These are phyloP conservation scores for Cyprinella venusta DNA, from an alignment of 2,797 vertebrate species.

Conservation along the genomic window DNA sequence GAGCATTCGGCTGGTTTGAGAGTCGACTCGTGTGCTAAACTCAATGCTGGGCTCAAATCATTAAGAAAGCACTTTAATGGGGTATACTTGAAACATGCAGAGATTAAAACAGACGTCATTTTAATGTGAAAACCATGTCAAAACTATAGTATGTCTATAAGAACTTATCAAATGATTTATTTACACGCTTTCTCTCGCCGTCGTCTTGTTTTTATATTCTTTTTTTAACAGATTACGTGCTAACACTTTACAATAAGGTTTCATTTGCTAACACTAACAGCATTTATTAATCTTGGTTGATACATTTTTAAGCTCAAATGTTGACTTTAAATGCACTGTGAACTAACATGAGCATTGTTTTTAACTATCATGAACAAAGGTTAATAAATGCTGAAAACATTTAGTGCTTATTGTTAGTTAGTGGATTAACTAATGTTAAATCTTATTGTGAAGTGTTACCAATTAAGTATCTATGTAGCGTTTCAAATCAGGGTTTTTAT, in stretches of 20 bases:
- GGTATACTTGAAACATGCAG: conserved; percentile 42
- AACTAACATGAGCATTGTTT: background rate
- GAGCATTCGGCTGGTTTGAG: conserved; percentile 9
- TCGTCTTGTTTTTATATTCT: background rate
- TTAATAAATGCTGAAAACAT: background rate
- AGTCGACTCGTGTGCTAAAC: conserved; percentile 10
- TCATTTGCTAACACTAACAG: background rate
- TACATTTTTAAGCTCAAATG: background rate
- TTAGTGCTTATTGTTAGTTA: background rate
- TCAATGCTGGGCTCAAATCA: background rate
- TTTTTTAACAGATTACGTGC: background rate
- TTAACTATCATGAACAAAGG: background rate
- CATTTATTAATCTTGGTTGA: background rate
- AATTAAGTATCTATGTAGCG: background rate
- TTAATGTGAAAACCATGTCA: background rate
- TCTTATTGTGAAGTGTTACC: background rate
- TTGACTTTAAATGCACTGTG: background rate
- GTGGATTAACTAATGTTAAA: background rate
- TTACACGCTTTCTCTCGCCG: background rate
- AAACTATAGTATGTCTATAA: background rate
- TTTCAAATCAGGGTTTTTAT: background rate
- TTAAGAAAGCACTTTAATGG: conserved; percentile 26
- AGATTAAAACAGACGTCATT: conserved; percentile 19
- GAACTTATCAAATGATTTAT: background rate
- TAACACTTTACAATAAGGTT: background rate